A percentile compares a stretch with the other conserved stretches of the same genome.
Evolutionary conservation across 2,113 vertebrate species (phyloP).

Genomic region (Motacilla alba): DNA sequence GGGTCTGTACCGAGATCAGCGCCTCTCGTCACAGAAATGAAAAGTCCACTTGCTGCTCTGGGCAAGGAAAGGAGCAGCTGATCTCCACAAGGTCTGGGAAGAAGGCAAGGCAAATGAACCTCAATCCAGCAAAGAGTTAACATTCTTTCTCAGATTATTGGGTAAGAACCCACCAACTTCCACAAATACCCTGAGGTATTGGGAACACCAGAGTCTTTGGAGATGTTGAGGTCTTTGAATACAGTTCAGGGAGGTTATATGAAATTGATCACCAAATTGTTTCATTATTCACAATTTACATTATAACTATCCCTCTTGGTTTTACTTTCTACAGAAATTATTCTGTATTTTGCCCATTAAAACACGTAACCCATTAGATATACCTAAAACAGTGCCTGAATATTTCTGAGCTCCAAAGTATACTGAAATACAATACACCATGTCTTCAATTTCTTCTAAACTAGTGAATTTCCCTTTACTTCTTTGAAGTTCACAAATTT

Average conservation of each 20-base stretch:
- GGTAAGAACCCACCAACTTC: background rate
- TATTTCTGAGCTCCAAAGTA: background rate
- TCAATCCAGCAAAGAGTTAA: background rate
- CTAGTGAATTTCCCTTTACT: background rate
- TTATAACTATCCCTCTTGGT: background rate
- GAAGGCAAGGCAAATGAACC: background rate
- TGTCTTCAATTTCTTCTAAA: background rate
- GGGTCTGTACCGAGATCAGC: rapidly evolving
- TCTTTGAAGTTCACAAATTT: background rate
- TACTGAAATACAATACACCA: background rate
- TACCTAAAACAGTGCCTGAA: background rate
- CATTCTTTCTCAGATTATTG: background rate
- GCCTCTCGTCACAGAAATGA: rapidly evolving
- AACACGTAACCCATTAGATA: background rate
- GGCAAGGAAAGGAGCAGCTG: background rate
- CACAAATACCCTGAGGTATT: background rate
- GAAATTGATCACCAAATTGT: background rate
- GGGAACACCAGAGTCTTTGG: background rate
- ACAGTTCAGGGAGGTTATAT: background rate
- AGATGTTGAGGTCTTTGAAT: background rate
- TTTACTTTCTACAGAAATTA: background rate
- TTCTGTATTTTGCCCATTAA: background rate
- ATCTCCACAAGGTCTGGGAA: background rate
- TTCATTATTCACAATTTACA: background rate
- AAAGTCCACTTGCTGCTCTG: background rate